A percentile compares a stretch with the other conserved stretches of the same genome.
These are phyloP conservation scores for Sternotherus odoratus DNA, from an alignment of 2,797 vertebrate species.

Conservation along the genomic window DNA sequence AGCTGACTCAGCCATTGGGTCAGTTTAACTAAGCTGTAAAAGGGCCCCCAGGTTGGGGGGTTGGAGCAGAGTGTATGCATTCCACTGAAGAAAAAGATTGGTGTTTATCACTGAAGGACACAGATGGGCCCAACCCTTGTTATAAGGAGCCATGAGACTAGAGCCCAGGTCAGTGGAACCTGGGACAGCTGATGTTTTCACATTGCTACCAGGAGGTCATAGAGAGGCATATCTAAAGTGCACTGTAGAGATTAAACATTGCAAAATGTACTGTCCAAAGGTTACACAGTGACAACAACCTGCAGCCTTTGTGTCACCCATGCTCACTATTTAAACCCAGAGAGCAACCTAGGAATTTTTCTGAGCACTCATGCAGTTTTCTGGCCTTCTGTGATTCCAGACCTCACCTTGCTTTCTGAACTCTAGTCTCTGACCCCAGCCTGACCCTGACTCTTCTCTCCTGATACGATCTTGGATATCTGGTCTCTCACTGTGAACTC, in stretches of 20 bases:
- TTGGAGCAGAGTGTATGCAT: neutral
- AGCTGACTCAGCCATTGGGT: neutral
- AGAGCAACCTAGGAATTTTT: neutral
- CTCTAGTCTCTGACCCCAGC: too few species aligned
- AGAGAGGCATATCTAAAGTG: neutral
- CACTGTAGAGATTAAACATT: neutral
- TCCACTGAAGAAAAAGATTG: neutral
- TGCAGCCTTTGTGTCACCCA: neutral
- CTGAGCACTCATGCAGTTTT: neutral
- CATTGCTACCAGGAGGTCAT: neutral
- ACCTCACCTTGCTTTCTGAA: neutral
- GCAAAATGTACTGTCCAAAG: neutral
- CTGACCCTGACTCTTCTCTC: too few species aligned
- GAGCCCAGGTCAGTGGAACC: neutral
- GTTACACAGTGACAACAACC: neutral
- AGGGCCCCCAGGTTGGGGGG: neutral
- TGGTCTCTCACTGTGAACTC: neutral
- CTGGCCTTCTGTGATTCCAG: neutral
- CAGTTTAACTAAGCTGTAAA: neutral
- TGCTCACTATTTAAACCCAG: neutral
- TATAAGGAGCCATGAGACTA: neutral
- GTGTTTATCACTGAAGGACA: neutral
- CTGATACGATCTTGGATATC: neutral
- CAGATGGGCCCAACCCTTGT: neutral
- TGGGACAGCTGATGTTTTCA: neutral